Evolutionary conservation across 2,888 invertebrate species (phyloP).

Genomic region (Lagria hirta): DNA sequence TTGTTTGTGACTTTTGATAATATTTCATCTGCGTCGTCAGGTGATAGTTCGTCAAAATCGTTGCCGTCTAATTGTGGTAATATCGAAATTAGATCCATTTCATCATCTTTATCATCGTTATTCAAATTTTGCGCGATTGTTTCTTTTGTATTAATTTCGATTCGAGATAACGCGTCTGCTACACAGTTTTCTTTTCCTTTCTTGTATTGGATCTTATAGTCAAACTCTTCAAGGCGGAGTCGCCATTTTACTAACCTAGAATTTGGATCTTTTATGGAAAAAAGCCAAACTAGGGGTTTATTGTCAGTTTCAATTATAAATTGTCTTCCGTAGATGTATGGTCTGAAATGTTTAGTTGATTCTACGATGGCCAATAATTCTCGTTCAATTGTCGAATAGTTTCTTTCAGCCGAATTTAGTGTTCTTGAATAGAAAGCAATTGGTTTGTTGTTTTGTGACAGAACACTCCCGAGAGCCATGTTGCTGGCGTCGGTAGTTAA

Average conservation of each 20-base stretch:
- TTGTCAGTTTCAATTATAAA: slow-evolving; percentile 9
- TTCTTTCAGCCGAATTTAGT: slow-evolving; percentile 3
- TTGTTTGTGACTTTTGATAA: no score
- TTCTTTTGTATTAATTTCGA: no score
- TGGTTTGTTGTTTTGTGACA: slow-evolving; percentile 32
- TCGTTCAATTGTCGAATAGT: slow-evolving; percentile 7
- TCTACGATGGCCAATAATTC: slow-evolving; percentile 11
- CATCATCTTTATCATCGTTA: no score
- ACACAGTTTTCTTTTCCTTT: background rate
- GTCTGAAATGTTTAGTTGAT: slow-evolving; percentile 6
- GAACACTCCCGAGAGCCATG: slow-evolving; percentile 35
- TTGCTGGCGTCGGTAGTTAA: slow-evolving; percentile 40
- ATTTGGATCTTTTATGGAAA: slow-evolving; percentile 3
- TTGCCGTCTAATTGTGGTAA: no score
- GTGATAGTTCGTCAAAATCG: no score
- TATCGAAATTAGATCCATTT: no score
- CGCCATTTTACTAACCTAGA: slow-evolving; percentile 9
- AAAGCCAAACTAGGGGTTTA: slow-evolving; percentile 9
- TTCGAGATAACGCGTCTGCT: slow-evolving; percentile 6
- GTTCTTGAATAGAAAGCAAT: slow-evolving; percentile 1
- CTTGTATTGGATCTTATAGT: slow-evolving; percentile 10
- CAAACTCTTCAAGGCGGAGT: slow-evolving; percentile 3
- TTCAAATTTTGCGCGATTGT: no score
- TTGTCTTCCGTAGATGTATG: slow-evolving; percentile 9
- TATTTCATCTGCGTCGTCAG: no score